These are phyloP conservation scores for Mallateleia sp. DNA, from an alignment of 2,888 invertebrate species.

Conservation along the genomic window DNA sequence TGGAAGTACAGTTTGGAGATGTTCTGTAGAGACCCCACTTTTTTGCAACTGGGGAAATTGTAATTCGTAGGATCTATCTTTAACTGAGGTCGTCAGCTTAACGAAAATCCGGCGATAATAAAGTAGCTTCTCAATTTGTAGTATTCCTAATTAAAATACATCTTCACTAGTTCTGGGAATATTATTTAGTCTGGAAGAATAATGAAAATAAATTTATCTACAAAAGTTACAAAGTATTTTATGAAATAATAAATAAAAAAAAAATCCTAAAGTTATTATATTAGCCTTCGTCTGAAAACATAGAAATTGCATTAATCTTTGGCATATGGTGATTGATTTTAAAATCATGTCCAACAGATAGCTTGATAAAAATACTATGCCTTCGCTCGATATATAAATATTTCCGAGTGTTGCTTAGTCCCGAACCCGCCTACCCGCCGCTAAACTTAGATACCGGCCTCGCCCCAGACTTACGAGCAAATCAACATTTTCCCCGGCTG, in stretches of 20 bases:
- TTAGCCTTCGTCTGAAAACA: conserved; percentile 29
- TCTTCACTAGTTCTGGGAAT: neutral
- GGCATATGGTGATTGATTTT: conserved; percentile 56
- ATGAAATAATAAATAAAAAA: neutral
- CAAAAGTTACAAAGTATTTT: neutral
- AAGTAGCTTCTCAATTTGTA: neutral
- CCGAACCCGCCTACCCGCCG: conserved; percentile 88
- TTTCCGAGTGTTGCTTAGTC: conserved; percentile 86
- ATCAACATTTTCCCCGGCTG: conserved; percentile 86
- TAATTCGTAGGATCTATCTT: conserved; percentile 80
- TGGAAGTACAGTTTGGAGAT: conserved; percentile 5
- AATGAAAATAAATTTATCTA: neutral
- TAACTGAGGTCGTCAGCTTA: conserved; percentile 82
- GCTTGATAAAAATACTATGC: conserved; percentile 87
- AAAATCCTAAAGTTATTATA: neutral
- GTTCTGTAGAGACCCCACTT: neutral
- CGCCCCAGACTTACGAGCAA: conserved; percentile 86
- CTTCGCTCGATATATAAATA: conserved; percentile 87
- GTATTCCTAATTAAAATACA: neutral
- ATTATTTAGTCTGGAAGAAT: neutral
- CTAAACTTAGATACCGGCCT: conserved; percentile 89
- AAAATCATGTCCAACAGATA: conserved; percentile 62
- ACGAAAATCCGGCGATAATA: conserved; percentile 82
- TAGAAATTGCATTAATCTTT: conserved; percentile 17
- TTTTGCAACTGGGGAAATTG: neutral